Evolutionary conservation across 2,888 invertebrate species (phyloP).

Genomic region (Catocala fraxini): DNA sequence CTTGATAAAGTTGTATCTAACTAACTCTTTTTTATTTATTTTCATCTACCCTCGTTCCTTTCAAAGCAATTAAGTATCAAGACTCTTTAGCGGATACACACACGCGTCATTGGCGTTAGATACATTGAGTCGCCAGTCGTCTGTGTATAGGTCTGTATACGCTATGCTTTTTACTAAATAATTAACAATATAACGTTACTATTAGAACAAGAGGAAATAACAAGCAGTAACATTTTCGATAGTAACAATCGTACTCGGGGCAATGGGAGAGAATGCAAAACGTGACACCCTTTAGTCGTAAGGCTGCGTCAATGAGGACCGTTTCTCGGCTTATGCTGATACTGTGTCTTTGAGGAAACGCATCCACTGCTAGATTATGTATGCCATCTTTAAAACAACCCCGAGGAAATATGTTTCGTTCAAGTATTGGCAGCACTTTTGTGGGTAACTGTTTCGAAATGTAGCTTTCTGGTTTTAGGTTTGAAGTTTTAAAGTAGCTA

Average conservation of each 20-base stretch:
- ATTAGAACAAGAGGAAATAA: constrained; percentile 48
- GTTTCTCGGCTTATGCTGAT: constrained; percentile 70
- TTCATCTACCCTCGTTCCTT: too few relatives aligned
- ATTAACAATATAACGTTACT: background rate
- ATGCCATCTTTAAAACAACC: constrained; percentile 65
- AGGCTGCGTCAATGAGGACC: constrained; percentile 69
- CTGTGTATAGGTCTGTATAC: too few relatives aligned
- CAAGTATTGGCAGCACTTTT: constrained; percentile 38
- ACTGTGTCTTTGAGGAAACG: constrained; percentile 71
- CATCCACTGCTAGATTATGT: constrained; percentile 64
- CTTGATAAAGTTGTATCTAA: too few relatives aligned
- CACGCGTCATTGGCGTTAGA: too few relatives aligned
- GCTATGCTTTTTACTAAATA: too few relatives aligned
- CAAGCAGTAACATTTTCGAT: constrained; percentile 61
- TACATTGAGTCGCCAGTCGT: too few relatives aligned
- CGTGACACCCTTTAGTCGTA: constrained; percentile 65
- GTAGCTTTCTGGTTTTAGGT: constrained; percentile 23
- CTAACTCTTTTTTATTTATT: too few relatives aligned
- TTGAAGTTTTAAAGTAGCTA: too few relatives aligned
- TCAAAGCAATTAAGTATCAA: too few relatives aligned
- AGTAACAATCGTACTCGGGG: constrained; percentile 58
- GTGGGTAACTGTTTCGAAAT: constrained; percentile 28
- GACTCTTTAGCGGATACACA: too few relatives aligned
- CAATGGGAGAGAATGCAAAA: constrained; percentile 66
- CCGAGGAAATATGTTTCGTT: constrained; percentile 59